Base-by-base conservation (phyloP, 2,113 vertebrate genomes). In the Planiliza haematocheilus region DNA sequence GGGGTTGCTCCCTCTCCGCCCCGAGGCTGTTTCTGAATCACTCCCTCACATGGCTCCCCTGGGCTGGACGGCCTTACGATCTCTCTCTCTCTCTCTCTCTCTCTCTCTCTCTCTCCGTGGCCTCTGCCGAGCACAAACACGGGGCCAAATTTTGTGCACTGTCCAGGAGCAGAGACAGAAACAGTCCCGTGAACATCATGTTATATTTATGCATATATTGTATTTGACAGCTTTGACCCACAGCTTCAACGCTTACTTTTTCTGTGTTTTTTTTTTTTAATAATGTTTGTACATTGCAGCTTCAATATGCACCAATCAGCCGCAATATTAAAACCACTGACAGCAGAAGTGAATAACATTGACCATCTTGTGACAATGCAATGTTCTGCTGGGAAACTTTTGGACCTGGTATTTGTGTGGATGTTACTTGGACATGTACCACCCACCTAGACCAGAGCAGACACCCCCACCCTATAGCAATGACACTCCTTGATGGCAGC, bases 21-120 rank as follows among this genome's bases (percentile, higher is more conserved):
- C 38, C 67, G 60, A 51, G 59, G 78, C 77, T 65, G 37, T 58
- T 61, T 82, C 51, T 55, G 83, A 87, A 42, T 90, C 83, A 87
- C 70, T 79, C 70, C 71, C 84, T 82, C 70, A 60, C 64, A 52
- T 75, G 76, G 52, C 58, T 55, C 45, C 84, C 70, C 8, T 16
- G 18, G 39, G 74, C 57, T 30, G 2, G 10, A 36, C 43, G 57
- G 63, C 65, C 62, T 77, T 52, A 16, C n/a, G 0, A 38, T 80
- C 69, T 75, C 70, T n/a, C n/a, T n/a, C n/a, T n/a, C n/a, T n/a
- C n/a, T n/a, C n/a, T n/a, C n/a, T 56, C 71, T 74, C 74, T n/a
- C n/a, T n/a, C n/a, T n/a, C n/a, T n/a, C n/a, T n/a, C n/a, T n/a
- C n/a, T 56, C 71, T 74, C 74, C 43, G 70, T 67, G 63, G 63